phyloP scores from a whole-genome alignment of 2,888 invertebrate species.

The Zaprionus lineosus region DNA sequence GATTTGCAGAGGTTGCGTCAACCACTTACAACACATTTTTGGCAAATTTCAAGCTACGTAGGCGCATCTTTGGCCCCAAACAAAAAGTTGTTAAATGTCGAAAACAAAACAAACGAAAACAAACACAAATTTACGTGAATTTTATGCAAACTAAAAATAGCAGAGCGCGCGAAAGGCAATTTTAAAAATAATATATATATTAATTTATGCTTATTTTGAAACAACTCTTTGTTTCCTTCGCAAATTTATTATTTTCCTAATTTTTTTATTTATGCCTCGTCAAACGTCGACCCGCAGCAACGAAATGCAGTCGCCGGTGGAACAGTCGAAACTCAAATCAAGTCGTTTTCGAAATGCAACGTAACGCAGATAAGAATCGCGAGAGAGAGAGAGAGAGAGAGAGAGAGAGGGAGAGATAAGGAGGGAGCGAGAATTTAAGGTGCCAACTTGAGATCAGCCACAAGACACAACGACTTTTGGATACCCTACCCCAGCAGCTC shows the following conservation, averaged over 20 bases:
- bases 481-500: too few relatives aligned
- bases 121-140: slow-evolving; percentile 26
- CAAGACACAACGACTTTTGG: too few relatives aligned
- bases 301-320: too few relatives aligned
- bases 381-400: slow-evolving; percentile 1
- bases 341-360: too few relatives aligned
- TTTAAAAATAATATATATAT: slow-evolving; percentile 2
- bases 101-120: slow-evolving; percentile 10
- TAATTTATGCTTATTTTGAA: not conserved
- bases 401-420: not conserved
- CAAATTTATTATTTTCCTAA: not conserved
- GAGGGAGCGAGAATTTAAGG: slow-evolving; percentile 3
- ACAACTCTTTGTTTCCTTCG: too few relatives aligned
- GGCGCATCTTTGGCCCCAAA: slow-evolving; percentile 44
- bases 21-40: slow-evolving; percentile 54
- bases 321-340: too few relatives aligned
- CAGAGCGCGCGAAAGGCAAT: slow-evolving; percentile 14
- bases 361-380: slow-evolving; percentile 7
- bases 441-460: not conserved
- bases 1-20: not conserved
- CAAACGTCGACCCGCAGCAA: slow-evolving; percentile 11
- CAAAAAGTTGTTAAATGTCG: slow-evolving; percentile 5
- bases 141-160: slow-evolving; percentile 34
- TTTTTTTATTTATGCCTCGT: slow-evolving; percentile 4
- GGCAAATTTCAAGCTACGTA: slow-evolving; percentile 32